These are phyloP conservation scores for Brachynemurus nebulosus DNA, from an alignment of 2,888 invertebrate species.

Conservation along the genomic window DNA sequence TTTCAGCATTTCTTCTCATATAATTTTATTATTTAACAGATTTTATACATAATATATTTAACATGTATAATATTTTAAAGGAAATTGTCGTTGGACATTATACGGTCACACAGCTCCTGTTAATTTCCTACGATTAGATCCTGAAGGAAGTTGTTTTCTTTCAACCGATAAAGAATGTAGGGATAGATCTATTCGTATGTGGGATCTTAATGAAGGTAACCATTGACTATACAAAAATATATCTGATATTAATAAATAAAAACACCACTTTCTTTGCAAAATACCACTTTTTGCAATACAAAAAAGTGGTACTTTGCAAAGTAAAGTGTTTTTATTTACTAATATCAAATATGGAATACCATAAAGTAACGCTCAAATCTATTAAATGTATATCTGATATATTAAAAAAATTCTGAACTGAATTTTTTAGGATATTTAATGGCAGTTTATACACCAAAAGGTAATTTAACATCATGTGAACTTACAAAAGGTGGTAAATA, in stretches of 20 bases:
- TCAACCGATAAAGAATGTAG: slow-evolving; percentile 58
- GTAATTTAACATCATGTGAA: slow-evolving; percentile 61
- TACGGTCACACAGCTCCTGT: slow-evolving; percentile 69
- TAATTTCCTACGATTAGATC: slow-evolving; percentile 56
- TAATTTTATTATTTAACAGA: too few relatives aligned
- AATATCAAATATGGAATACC: too few relatives aligned
- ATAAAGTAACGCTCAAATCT: too few relatives aligned
- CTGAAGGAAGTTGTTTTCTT: slow-evolving; percentile 55
- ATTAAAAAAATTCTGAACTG: neutral
- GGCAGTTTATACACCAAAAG: slow-evolving; percentile 65
- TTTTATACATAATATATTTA: neutral
- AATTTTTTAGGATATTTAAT: slow-evolving; percentile 52
- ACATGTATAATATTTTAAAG: slow-evolving; percentile 33
- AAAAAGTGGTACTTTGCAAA: too few relatives aligned
- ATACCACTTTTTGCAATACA: too few relatives aligned
- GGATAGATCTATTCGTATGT: slow-evolving; percentile 63
- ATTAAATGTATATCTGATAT: too few relatives aligned
- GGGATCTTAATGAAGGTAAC: slow-evolving; percentile 67
- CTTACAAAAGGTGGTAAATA: slow-evolving; percentile 58
- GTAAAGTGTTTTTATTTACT: neutral
- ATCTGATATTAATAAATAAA: too few relatives aligned
- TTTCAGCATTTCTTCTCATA: too few relatives aligned
- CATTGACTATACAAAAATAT: neutral
- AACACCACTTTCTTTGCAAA: neutral
- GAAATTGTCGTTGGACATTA: slow-evolving; percentile 63